These are phyloP conservation scores for Crotalus viridis DNA, from an alignment of 2,113 vertebrate species.

Conservation along the genomic window DNA sequence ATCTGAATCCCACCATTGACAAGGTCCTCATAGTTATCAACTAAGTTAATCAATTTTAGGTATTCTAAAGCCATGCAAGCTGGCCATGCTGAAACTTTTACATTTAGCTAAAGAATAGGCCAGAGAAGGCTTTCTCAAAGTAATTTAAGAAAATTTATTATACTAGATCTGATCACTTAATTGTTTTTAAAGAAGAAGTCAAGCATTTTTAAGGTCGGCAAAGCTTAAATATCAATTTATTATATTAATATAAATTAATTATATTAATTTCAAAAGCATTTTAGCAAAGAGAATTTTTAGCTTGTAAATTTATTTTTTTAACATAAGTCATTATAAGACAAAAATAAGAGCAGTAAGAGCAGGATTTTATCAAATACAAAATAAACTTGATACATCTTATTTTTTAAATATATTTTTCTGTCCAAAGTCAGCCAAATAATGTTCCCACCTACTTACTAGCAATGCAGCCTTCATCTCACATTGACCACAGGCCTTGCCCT, in stretches of 20 bases:
- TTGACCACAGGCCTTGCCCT: conserved; percentile 66
- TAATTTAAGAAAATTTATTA: not conserved
- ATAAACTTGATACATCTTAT: not conserved
- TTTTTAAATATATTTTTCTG: not conserved
- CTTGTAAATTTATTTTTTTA: not conserved
- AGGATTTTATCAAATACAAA: not conserved
- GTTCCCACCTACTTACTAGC: conserved; percentile 69
- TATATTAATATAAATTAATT: too few relatives aligned
- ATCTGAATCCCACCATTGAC: too few relatives aligned
- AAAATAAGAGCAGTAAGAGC: not conserved
- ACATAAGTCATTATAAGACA: not conserved
- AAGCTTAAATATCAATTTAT: not conserved
- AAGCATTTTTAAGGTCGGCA: not conserved
- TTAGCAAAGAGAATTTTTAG: not conserved
- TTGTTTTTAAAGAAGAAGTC: not conserved
- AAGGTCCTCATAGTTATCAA: not conserved
- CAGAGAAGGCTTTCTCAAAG: not conserved
- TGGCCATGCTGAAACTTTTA: not conserved
- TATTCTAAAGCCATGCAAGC: not conserved
- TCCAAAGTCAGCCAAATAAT: not conserved
- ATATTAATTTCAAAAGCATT: not conserved
- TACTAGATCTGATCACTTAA: not conserved
- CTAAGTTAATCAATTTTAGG: not conserved
- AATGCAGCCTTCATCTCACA: conserved; percentile 72
- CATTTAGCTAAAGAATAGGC: not conserved